A percentile compares a stretch with the other conserved stretches of the same genome.
Evolutionary conservation across 2,797 vertebrate genomes (phyloP).

Genomic region (Rhyacichthys aspro): DNA sequence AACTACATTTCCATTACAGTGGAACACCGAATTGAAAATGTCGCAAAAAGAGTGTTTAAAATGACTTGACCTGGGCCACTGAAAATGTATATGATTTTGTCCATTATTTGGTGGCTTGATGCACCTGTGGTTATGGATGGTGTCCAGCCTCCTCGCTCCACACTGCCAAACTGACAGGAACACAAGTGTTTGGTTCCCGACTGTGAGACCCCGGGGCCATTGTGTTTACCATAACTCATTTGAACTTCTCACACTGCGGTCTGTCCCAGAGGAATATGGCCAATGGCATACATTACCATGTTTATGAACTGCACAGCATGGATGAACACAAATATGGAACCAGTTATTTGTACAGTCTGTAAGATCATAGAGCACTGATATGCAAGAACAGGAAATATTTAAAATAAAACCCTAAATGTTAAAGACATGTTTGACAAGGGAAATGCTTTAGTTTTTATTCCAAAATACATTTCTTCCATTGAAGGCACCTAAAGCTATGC

Average conservation of each 20-base stretch:
- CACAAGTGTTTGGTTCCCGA: conserved; percentile 47
- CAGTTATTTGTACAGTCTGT: conserved; percentile 5
- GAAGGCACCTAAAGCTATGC: background rate
- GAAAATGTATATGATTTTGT: conserved; percentile 22
- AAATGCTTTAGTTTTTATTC: too few relatives aligned
- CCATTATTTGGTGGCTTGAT: conserved; percentile 17
- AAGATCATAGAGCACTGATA: too few relatives aligned
- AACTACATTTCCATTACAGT: too few relatives aligned
- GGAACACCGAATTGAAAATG: too few relatives aligned
- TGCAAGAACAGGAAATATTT: too few relatives aligned
- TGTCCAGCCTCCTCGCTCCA: conserved; percentile 42
- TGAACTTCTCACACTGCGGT: conserved; percentile 49
- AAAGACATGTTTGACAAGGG: too few relatives aligned
- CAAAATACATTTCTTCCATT: too few relatives aligned
- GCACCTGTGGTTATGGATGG: conserved; percentile 43
- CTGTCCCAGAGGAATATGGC: conserved; percentile 43
- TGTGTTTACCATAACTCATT: conserved; percentile 74
- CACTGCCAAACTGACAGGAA: conserved; percentile 41
- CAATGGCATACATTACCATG: conserved; percentile 66
- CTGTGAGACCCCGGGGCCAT: conserved; percentile 53
- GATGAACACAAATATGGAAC: conserved; percentile 39
- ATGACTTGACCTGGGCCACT: too few relatives aligned
- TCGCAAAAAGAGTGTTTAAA: too few relatives aligned
- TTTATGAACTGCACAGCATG: conserved; percentile 61
- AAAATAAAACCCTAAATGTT: too few relatives aligned